Evolutionary conservation across 2,113 vertebrate species (phyloP).

Genomic region (Oncorhynchus tshawytscha): DNA sequence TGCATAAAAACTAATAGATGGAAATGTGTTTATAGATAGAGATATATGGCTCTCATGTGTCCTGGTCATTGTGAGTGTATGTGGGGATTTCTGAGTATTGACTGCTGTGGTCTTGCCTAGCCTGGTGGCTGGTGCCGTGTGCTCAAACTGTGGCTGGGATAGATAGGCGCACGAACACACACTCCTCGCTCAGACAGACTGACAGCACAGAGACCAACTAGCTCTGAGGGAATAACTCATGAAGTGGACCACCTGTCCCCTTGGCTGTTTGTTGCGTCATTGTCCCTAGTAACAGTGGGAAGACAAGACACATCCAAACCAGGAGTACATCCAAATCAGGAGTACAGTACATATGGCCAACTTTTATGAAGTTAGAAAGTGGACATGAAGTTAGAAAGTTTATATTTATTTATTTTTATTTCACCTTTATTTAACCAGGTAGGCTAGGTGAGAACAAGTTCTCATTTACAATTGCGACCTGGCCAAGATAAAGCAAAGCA

Average conservation of each 20-base stretch:
- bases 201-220: neutral
- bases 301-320: neutral
- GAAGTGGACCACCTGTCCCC: conserved; percentile 43
- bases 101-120: too few species aligned
- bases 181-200: neutral
- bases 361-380: neutral
- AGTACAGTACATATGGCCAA: neutral
- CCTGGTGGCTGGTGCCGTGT: conserved; percentile 10
- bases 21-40: too few species aligned
- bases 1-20: too few species aligned
- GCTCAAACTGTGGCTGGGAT: conserved; percentile 20
- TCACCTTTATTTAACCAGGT: too few species aligned
- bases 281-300: neutral
- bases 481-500: too few species aligned
- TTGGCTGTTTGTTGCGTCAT: conserved; percentile 23
- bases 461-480: too few species aligned
- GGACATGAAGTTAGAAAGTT: neutral
- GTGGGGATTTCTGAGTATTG: neutral
- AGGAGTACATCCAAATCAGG: neutral
- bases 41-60: neutral
- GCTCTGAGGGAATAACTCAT: conserved; percentile 6
- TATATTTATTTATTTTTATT: too few species aligned
- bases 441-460: too few species aligned
- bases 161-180: conserved; percentile 4
- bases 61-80: neutral